A percentile compares a stretch with the other conserved stretches of the same genome.
Evolutionary conservation across 2,888 invertebrate genomes (phyloP).

Genomic region (Limnephilus marmoratus): DNA sequence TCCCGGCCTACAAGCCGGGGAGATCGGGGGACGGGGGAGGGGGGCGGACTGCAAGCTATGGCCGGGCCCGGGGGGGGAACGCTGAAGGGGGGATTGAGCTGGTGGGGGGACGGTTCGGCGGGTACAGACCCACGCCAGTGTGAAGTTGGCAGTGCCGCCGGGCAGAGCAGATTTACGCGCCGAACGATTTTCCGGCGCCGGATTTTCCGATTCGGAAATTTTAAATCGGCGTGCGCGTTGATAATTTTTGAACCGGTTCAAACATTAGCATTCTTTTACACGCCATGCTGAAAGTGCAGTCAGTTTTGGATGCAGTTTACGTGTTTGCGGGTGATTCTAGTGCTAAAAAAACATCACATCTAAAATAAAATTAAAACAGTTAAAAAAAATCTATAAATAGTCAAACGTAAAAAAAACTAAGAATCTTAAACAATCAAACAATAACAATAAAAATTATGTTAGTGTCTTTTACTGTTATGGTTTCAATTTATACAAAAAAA

Average conservation of each 20-base stretch:
- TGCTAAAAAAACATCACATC: neutral
- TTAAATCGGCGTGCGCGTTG: constrained; percentile 2
- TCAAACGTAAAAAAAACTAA: neutral
- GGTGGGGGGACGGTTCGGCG: neutral
- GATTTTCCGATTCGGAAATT: constrained; percentile 16
- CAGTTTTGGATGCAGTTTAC: neutral
- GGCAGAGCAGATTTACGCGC: constrained; percentile 11
- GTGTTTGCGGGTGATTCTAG: neutral
- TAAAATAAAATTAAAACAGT: neutral
- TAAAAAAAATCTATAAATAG: neutral
- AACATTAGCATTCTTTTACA: neutral
- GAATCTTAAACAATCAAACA: neutral
- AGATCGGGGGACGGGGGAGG: neutral
- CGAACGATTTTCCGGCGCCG: constrained; percentile 16
- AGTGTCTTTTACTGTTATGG: neutral
- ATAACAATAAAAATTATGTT: neutral
- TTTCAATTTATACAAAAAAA: neutral
- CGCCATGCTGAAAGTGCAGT: neutral
- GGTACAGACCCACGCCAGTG: constrained; percentile 2
- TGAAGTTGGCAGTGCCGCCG: constrained; percentile 23
- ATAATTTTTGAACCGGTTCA: neutral
- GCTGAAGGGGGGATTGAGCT: neutral
- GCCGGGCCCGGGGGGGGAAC: neutral
- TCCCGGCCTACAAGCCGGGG: neutral
- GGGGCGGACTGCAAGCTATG: neutral